Evolutionary conservation across 2,797 vertebrate species (phyloP), one percentile per base, ranked within the genome.

Genomic region (Xenentodon cancila): DNA sequence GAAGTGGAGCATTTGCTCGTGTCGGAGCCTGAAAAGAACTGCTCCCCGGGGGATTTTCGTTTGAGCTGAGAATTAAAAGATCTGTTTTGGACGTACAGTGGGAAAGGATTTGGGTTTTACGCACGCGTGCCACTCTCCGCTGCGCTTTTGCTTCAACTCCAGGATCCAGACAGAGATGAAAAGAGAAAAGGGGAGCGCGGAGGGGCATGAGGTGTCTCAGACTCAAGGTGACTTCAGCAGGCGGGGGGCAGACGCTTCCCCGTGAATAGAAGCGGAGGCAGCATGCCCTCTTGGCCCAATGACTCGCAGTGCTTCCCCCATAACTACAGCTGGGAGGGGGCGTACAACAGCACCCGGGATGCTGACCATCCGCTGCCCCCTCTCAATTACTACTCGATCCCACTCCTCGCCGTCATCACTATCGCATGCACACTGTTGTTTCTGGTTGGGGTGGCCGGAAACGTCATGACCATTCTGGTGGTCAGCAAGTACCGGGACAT

Each of bases 401-500:
- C 96, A 5, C 93, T 98, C 12, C 94, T 99, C 64, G 92, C 94
- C 2, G 93, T 88, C 49, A 93, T 97, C 82, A 98, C 97, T 0
- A 79, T 92, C 55, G 92, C 93, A 66, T 99, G 98, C 61, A 77
- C 95, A 20, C 84, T 97, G 47, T 93, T 99, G 30, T 98, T 97
- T 77, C 84, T 94, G 37, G 91, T 95, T 20, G 98, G 98, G 18
- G 91, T 97, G 66, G 47, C 88, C 3, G 98, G 98, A 32, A 99
- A 99, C 82, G 88, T 97, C 52, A 95, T 97, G 93, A 99, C 97
- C 44, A 94, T 99, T 80, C 66, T 98, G 89, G 95, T 98, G 80
- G 96, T 98, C 75, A 93, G 93, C 0, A 95, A 94, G 75, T 98
- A 95, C 89, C 94, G 95, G 66, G 95, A 97, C 87, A 96, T 99